Conservation (phyloP, 2,888 invertebrate genomes). For the Epirrhoe alternata region DNA sequence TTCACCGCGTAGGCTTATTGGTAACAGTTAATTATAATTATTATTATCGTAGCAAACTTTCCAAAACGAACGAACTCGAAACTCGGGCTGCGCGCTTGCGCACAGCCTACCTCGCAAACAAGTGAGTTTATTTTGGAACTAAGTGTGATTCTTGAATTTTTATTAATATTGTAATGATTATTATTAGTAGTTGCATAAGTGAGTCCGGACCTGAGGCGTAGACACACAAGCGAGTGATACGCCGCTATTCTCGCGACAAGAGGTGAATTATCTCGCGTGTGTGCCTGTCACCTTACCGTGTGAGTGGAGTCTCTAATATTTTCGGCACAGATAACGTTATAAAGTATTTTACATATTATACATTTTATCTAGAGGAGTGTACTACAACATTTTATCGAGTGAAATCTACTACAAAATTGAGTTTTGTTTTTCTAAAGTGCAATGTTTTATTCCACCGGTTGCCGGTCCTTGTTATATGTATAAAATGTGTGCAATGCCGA, state of each 20-base stretch:
- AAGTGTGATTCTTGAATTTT: constrained; percentile 90
- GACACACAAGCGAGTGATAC: constrained; percentile 60
- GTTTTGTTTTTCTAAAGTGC: constrained; percentile 83
- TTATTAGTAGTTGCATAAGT: constrained; percentile 84
- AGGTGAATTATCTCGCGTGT: constrained; percentile 56
- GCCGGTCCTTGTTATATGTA: constrained; percentile 82
- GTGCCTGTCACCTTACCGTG: constrained; percentile 72
- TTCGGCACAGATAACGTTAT: constrained; percentile 83
- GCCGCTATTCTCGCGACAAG: constrained; percentile 14
- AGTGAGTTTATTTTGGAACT: constrained; percentile 91
- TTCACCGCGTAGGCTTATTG: constrained; percentile 83
- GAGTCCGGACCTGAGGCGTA: constrained; percentile 70
- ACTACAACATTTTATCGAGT: constrained; percentile 85
- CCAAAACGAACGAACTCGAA: constrained; percentile 87
- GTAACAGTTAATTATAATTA: constrained; percentile 83
- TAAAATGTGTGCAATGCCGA: constrained; percentile 74
- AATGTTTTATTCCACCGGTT: constrained; percentile 84
- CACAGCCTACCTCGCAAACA: constrained; percentile 89
- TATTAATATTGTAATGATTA: constrained; percentile 85
- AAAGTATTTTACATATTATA: constrained; percentile 84
- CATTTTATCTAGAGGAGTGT: constrained; percentile 85
- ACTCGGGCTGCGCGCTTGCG: constrained; percentile 85
- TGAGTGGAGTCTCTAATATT: constrained; percentile 83
- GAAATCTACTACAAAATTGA: constrained; percentile 85
- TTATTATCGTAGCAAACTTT: constrained; percentile 85